phyloP scores from a whole-genome alignment of 2,797 vertebrate species.

The Tokudaia muenninki region DNA sequence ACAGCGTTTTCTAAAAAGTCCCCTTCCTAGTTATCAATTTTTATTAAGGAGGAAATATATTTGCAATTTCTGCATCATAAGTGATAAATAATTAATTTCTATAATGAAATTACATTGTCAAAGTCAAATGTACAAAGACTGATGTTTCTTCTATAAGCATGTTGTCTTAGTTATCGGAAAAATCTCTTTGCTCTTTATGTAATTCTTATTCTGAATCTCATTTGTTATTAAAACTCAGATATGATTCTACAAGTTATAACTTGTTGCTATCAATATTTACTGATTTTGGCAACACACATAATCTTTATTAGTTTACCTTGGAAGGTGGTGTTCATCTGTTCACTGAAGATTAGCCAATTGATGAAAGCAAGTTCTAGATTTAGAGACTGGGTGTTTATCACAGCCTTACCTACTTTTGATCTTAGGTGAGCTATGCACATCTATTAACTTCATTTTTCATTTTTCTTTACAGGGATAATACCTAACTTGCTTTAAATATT shows the following conservation, averaged over 20 bases:
- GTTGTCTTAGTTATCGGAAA: not conserved
- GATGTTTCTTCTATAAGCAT: not conserved
- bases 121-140: constrained; percentile 4
- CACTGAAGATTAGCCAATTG: not conserved
- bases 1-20: constrained; percentile 15
- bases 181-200: not conserved
- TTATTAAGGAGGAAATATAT: not conserved
- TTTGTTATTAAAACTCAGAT: constrained; percentile 20
- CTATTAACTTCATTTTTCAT: not conserved
- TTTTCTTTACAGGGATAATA: not conserved
- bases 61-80: not conserved
- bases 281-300: not conserved
- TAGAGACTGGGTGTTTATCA: not conserved
- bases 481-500: not conserved
- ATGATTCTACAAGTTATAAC: constrained; percentile 1
- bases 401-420: not conserved
- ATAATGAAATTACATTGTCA: constrained; percentile 9
- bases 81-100: constrained; percentile 1
- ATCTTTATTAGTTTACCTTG: not conserved
- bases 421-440: not conserved
- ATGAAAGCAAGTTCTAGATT: not conserved
- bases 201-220: constrained; percentile 25
- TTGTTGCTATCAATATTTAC: not conserved
- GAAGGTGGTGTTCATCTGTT: not conserved
- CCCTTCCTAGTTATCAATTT: not conserved